Evolutionary conservation across 2,888 invertebrate species (phyloP).

Genomic region (Plagodis dolabraria): DNA sequence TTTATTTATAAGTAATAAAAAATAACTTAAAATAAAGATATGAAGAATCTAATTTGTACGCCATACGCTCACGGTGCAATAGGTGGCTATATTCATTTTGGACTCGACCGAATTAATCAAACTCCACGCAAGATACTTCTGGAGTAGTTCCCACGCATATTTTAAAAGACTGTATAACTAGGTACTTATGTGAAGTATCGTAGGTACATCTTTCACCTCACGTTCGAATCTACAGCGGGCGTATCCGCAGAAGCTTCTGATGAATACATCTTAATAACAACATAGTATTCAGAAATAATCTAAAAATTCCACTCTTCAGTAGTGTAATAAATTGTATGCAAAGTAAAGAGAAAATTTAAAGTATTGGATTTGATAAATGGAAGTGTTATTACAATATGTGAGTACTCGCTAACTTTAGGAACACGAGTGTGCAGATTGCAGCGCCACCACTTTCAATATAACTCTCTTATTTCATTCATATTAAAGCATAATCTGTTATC

Average conservation of each 20-base stretch:
- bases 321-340: not conserved
- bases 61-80: constrained; percentile 8
- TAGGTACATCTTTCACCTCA: no score
- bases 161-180: no score
- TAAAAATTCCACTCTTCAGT: constrained; percentile 2
- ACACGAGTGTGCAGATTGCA: constrained; percentile 60
- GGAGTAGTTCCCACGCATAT: no score
- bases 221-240: no score
- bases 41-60: not conserved
- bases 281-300: not conserved
- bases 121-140: no score
- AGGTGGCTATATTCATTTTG: not conserved
- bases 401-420: constrained; percentile 54
- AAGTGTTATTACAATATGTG: not conserved
- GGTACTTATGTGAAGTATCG: no score
- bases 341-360: constrained; percentile 1
- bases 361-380: not conserved
- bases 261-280: no score
- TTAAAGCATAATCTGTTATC: constrained; percentile 77
- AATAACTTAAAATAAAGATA: constrained; percentile 66
- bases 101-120: no score
- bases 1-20: constrained; percentile 63
- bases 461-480: constrained; percentile 63
- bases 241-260: no score
- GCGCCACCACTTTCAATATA: constrained; percentile 72